phyloP scores from a whole-genome alignment of 2,113 vertebrate genomes.

The Mesocricetus auratus region DNA sequence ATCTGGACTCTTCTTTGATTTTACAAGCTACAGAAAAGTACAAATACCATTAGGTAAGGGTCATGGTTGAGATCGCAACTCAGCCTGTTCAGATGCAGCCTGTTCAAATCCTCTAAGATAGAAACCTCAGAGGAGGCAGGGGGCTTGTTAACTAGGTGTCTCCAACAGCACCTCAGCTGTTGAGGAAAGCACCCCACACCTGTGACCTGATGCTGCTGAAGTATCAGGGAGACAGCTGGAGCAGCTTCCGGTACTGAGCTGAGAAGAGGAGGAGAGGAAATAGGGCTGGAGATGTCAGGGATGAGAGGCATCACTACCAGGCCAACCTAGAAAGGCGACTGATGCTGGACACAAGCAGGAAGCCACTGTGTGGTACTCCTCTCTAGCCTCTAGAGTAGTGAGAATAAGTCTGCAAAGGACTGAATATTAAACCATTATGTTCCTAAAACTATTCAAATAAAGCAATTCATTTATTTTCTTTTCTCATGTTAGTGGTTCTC shows the following conservation, averaged over 20 bases:
- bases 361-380: rapidly evolving
- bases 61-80: neutral
- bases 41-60: rapidly evolving
- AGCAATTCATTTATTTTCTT: no score
- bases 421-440: no score
- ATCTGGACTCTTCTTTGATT: neutral
- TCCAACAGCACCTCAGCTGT: neutral
- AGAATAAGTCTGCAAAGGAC: no score
- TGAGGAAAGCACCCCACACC: neutral
- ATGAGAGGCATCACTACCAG: neutral
- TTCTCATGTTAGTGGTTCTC: no score
- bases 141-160: neutral
- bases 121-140: rapidly evolving
- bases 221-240: neutral
- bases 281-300: neutral
- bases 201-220: neutral
- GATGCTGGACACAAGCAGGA: neutral
- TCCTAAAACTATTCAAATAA: no score
- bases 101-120: no score
- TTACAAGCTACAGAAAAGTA: neutral
- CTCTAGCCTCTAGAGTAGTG: rapidly evolving
- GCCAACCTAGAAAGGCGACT: neutral
- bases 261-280: neutral
- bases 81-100: neutral
- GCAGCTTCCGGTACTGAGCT: neutral